These are phyloP conservation scores for fruit fly (Drosophila melanogaster) DNA, from an alignment of 1,140 invertebrate species.

Conservation along the genomic window Release_6_plus_ISO1_MT NT_037436.4:13443001-13443500, in stretches of 20 bases:
- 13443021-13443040: slow-evolving; percentile 11
- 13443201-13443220: slow-evolving; percentile 26
- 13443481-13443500: slow-evolving; percentile 18
- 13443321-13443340: slow-evolving; percentile 37
- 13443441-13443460: slow-evolving; percentile 65
- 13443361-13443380: slow-evolving; percentile 26
- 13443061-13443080: slow-evolving; percentile 70
- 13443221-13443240: slow-evolving; percentile 28
- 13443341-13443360: slow-evolving; percentile 29
- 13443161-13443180: slow-evolving; percentile 5
- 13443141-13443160: slow-evolving; percentile 35
- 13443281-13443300: slow-evolving; percentile 63
- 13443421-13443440: slow-evolving; percentile 61
- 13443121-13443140: slow-evolving; percentile 63
- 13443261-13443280: slow-evolving; percentile 50
- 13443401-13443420: slow-evolving; percentile 58
- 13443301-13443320: slow-evolving; percentile 59
- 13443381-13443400: slow-evolving; percentile 44
- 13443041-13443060: slow-evolving; percentile 28
- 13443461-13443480: neutral
- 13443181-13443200: slow-evolving; percentile 20
- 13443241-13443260: slow-evolving; percentile 57
- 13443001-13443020: slow-evolving; percentile 49
- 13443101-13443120: slow-evolving; percentile 30
- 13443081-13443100: slow-evolving; percentile 54